Conservation (phyloP, 2,888 invertebrate genomes). For the Rhagophthalmus giganteus region DNA sequence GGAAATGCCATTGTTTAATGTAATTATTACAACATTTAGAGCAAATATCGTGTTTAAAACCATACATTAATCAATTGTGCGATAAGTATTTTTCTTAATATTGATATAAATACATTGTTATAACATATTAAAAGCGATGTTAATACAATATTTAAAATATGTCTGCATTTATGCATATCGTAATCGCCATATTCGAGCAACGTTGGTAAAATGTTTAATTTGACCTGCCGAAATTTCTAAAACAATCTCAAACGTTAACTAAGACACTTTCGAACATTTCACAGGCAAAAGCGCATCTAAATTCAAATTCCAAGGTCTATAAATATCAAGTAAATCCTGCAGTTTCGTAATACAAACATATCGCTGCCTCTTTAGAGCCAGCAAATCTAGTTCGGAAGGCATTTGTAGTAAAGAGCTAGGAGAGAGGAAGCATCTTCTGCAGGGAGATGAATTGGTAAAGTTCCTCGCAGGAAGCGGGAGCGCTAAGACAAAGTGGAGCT, state of each 20-base stretch:
- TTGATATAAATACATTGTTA: no score
- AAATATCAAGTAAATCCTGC: constrained; percentile 46
- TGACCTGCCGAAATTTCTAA: no score
- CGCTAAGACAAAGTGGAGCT: constrained; percentile 53
- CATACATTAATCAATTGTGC: no score
- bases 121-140: not conserved
- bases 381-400: constrained; percentile 55
- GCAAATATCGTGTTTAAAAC: no score
- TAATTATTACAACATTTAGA: no score
- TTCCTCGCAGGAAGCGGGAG: constrained; percentile 51
- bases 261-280: not conserved
- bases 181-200: no score
- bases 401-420: constrained; percentile 53
- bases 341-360: constrained; percentile 52
- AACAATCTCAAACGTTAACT: no score
- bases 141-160: not conserved
- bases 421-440: constrained; percentile 53
- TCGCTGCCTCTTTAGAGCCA: constrained; percentile 50
- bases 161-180: no score
- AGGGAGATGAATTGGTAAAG: constrained; percentile 54
- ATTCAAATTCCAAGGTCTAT: constrained; percentile 38
- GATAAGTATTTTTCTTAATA: no score
- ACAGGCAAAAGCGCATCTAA: constrained; percentile 37
- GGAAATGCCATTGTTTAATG: no score
- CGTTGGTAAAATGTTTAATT: no score